phyloP scores from a whole-genome alignment of 2,113 vertebrate species.

The Tachycineta bicolor region DNA sequence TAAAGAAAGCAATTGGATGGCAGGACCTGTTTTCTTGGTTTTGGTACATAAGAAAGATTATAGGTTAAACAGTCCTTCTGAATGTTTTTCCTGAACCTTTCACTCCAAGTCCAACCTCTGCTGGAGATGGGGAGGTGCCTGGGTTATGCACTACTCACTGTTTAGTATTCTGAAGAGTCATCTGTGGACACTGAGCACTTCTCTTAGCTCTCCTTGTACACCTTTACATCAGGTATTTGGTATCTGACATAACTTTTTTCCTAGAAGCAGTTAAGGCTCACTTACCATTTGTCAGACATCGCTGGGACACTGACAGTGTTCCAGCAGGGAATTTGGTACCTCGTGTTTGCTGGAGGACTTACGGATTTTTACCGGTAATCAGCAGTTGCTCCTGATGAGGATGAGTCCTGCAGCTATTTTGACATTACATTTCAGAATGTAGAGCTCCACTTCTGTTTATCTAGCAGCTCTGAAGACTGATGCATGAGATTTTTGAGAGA shows the following conservation, averaged over 20 bases:
- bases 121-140: not conserved
- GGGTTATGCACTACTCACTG: not conserved
- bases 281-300: not conserved
- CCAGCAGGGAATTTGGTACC: constrained; percentile 7
- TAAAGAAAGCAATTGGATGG: not conserved
- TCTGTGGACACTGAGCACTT: not conserved
- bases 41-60: not conserved
- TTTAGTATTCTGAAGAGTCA: not conserved
- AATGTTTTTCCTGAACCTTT: constrained; percentile 46
- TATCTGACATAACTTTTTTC: not conserved
- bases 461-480: not conserved
- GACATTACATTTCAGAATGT: not conserved
- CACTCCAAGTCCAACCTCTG: not conserved
- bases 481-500: not conserved
- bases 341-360: constrained; percentile 20
- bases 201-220: not conserved
- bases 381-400: not conserved
- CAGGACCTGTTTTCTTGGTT: not conserved
- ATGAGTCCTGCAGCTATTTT: not conserved
- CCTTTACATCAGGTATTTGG: not conserved
- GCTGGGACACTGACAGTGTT: not conserved
- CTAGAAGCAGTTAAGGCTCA: not conserved
- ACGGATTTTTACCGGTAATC: not conserved
- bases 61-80: not conserved
- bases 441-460: not conserved